Conservation (phyloP, 2,797 vertebrate genomes). For the Tiaroga cobitis region DNA sequence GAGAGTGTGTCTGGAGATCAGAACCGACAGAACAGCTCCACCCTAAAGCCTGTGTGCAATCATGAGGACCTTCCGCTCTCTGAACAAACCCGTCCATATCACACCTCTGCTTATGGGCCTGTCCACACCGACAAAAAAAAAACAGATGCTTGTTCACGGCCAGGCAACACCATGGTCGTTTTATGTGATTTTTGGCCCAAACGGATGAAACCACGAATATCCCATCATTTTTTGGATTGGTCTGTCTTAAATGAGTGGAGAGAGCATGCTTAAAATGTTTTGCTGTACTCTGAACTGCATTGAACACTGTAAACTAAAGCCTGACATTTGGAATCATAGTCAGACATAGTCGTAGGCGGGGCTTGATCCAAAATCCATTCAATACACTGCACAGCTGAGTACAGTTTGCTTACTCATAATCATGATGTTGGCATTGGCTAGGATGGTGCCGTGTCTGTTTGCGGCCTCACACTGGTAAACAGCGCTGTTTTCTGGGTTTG, state of each 20-base stretch:
- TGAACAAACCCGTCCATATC: conserved; percentile 39
- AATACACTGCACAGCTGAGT: background rate
- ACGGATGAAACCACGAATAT: conserved; percentile 8
- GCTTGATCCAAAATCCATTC: no score
- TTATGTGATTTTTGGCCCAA: conserved; percentile 4
- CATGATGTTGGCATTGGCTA: conserved; percentile 89
- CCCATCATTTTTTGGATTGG: background rate
- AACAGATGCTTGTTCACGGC: conserved; percentile 38
- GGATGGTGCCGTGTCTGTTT: conserved; percentile 88
- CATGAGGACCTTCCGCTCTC: conserved; percentile 1
- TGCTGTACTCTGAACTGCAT: background rate
- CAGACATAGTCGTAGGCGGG: no score
- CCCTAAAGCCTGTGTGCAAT: conserved; percentile 18
- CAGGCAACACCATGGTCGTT: background rate
- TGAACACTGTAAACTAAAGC: background rate
- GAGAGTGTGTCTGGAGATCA: conserved; percentile 28
- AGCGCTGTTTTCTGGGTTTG: conserved; percentile 85
- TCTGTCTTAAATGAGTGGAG: background rate
- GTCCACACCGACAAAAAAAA: conserved; percentile 42
- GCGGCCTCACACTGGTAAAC: conserved; percentile 94
- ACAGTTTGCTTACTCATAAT: conserved; percentile 86
- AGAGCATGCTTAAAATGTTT: background rate
- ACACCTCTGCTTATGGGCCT: conserved; percentile 18
- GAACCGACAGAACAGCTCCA: conserved; percentile 24
- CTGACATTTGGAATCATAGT: background rate